Base-by-base conservation (phyloP, 2,888 invertebrate genomes). In the Leptopilina syphax region DNA sequence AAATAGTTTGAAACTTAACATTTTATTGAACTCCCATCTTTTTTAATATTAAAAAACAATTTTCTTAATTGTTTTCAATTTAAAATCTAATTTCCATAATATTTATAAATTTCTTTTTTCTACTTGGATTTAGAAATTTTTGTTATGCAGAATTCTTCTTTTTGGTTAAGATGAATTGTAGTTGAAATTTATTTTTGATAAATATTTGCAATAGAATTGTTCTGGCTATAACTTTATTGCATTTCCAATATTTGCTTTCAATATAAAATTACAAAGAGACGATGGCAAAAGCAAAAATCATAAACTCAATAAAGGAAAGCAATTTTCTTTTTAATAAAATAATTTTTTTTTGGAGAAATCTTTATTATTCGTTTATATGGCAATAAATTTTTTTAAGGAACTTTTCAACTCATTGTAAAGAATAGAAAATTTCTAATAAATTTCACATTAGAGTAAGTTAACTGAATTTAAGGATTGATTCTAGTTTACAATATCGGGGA, bases 1-100 rank as follows among this genome's bases (percentile, higher is more conserved):
- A 76, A 34, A 63, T 67, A 12, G 44, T 34, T 34, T 50, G 65
- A 41, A 80, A 34, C 73, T 57, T 34, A 7, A 73, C 67, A 80
- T 73, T 80, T 73, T 77, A 79, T 80, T 41, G 73, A n/a, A 24
- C 5, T 44, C n/a, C 57, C 27, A 66, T 60, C n/a, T 44, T 8
- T 7, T 6, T 18, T 13, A n/a, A n/a, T 8, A 60, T 60, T 18
- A n/a, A 18, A 13, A 60, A 63, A 7, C 18, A 24, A 44, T 44
- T 60, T 60, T 60, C 18, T 18, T 18, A 4, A 60, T 60, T 18
- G n/a, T n/a, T 7, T n/a, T 18, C 4, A 6, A 60, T n/a, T 54
- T n/a, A 0, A n/a, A 60, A 60, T 60, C 6, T 1, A 5, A n/a
- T 5, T n/a, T 18, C n/a, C 3, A n/a, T 12, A 34, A n/a, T 60